Percentiles rank a stretch among this genome's conserved stretches.
Conservation (phyloP, 2,888 invertebrate genomes). For the Cybosia mesomella region DNA sequence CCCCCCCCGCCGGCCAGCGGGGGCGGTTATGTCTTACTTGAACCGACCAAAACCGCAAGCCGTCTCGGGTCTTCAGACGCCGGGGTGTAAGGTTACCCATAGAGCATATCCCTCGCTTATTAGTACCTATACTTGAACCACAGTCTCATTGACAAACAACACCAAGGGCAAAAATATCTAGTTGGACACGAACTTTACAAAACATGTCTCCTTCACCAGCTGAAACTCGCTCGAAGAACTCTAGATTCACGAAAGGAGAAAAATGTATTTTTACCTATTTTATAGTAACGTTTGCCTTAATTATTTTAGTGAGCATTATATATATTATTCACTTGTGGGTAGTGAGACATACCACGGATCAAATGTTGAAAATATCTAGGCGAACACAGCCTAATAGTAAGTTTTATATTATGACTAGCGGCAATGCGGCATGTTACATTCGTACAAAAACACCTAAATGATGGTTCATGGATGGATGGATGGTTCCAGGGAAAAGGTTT, state of each 20-base stretch:
- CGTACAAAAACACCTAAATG: too few species aligned
- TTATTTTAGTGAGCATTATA: constrained; percentile 55
- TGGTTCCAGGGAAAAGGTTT: too few species aligned
- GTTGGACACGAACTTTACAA: constrained; percentile 12
- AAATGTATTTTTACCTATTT: constrained; percentile 72
- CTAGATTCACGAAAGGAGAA: constrained; percentile 74
- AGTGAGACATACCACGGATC: constrained; percentile 55
- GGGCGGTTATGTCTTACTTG: too few species aligned
- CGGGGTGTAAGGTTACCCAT: too few species aligned
- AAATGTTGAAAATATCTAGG: constrained; percentile 51
- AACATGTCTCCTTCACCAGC: constrained; percentile 30
- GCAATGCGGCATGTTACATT: too few species aligned
- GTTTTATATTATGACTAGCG: neutral
- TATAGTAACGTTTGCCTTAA: constrained; percentile 60
- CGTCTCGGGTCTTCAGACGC: too few species aligned
- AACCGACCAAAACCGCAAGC: too few species aligned
- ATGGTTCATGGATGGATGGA: too few species aligned
- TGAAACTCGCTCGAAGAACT: neutral
- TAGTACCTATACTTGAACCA: too few species aligned
- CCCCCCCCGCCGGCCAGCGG: too few species aligned
- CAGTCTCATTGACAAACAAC: neutral
- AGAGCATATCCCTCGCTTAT: too few species aligned
- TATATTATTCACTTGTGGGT: constrained; percentile 66
- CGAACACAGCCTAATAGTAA: constrained; percentile 38
- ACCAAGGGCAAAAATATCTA: constrained; percentile 8